These are phyloP conservation scores for Apus apus DNA, from an alignment of 2,113 vertebrate species.

Conservation along the genomic window DNA sequence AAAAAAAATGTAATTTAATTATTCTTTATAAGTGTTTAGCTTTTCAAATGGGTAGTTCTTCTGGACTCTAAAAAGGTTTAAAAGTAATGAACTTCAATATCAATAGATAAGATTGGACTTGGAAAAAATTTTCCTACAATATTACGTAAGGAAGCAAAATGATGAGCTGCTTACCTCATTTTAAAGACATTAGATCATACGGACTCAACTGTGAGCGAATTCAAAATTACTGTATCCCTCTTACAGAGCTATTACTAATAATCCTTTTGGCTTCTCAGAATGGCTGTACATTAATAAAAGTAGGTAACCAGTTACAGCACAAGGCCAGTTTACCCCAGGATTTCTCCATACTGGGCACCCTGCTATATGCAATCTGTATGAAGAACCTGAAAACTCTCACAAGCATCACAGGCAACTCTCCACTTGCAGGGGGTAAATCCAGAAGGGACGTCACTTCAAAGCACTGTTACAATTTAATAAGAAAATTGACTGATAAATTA, in stretches of 20 bases:
- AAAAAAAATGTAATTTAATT: not conserved
- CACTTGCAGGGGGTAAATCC: not conserved
- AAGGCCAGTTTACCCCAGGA: not conserved
- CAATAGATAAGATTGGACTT: not conserved
- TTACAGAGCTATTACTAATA: constrained; percentile 35
- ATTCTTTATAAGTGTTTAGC: not conserved
- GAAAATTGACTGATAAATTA: not conserved
- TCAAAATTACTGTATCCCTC: constrained; percentile 45
- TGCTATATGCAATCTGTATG: not conserved
- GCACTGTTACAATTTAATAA: not conserved
- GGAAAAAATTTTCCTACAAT: not conserved
- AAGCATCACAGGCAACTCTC: not conserved
- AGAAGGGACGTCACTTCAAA: not conserved
- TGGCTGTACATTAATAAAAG: not conserved
- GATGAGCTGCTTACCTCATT: constrained; percentile 16
- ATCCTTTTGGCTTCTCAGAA: constrained; percentile 33
- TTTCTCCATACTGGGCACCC: not conserved
- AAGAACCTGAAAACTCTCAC: not conserved
- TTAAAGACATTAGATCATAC: constrained; percentile 12
- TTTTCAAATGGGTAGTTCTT: not conserved
- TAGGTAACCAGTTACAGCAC: not conserved
- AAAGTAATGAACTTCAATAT: not conserved
- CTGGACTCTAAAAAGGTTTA: not conserved
- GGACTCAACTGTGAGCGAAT: constrained; percentile 36
- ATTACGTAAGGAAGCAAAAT: not conserved